Evolutionary conservation across 2,797 vertebrate genomes (phyloP).

Genomic region (Pseudochromis fuscus): DNA sequence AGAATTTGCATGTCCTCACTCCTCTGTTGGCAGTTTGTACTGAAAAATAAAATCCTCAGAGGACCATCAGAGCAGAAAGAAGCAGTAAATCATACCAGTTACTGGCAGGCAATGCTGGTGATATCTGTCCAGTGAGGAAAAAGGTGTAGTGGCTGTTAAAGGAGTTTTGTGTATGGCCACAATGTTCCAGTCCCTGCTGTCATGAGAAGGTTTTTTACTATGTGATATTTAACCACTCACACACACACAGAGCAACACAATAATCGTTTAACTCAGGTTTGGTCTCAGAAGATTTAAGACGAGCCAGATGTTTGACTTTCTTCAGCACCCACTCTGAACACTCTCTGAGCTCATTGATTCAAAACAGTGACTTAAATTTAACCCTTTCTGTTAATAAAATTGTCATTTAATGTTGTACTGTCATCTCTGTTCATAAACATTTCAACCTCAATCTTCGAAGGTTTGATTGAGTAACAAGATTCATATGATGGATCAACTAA

Average conservation of each 20-base stretch:
- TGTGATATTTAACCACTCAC: background rate
- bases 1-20: conserved; percentile 35
- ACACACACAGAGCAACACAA: too few relatives aligned
- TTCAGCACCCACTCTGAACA: background rate
- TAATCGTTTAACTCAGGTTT: conserved; percentile 1
- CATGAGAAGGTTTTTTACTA: background rate
- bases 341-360: too few relatives aligned
- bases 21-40: conserved; percentile 37
- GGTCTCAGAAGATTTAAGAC: background rate
- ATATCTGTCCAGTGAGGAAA: conserved; percentile 13
- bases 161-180: background rate
- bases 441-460: too few relatives aligned
- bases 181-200: conserved; percentile 3
- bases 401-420: too few relatives aligned
- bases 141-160: conserved; percentile 7
- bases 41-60: conserved; percentile 34
- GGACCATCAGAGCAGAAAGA: conserved; percentile 5
- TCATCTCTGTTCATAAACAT: too few relatives aligned
- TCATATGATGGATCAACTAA: too few relatives aligned
- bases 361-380: too few relatives aligned
- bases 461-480: too few relatives aligned
- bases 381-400: too few relatives aligned
- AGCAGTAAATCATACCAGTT: conserved; percentile 27
- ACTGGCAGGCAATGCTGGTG: conserved; percentile 37
- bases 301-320: background rate